Evolutionary conservation across 2,888 invertebrate species (phyloP).

Genomic region (Ochlodes sylvanus): DNA sequence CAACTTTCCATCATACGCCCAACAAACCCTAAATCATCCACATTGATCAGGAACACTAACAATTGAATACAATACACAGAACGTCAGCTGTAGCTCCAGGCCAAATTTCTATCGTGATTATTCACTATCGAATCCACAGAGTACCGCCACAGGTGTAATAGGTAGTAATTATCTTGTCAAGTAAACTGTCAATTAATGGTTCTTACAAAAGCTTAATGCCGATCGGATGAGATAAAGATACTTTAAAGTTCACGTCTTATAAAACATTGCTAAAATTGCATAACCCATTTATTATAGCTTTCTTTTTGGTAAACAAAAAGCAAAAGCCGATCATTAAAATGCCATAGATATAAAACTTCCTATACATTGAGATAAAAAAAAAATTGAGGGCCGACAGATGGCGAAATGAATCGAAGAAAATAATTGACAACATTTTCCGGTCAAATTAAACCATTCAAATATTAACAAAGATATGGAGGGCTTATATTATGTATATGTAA

Average conservation of each 20-base stretch:
- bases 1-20: neutral
- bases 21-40: neutral
- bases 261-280: slow-evolving; percentile 5
- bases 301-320: slow-evolving; percentile 7
- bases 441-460: no score
- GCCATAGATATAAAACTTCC: neutral
- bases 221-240: slow-evolving; percentile 22
- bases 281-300: neutral
- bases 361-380: neutral
- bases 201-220: slow-evolving; percentile 17
- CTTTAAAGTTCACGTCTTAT: neutral
- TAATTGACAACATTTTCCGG: no score
- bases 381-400: neutral
- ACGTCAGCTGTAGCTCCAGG: slow-evolving; percentile 21
- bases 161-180: slow-evolving; percentile 31
- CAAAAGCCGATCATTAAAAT: slow-evolving; percentile 1
- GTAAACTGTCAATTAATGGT: slow-evolving; percentile 26
- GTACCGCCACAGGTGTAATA: slow-evolving; percentile 17
- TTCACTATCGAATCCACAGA: slow-evolving; percentile 8
- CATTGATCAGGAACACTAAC: neutral
- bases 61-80: slow-evolving; percentile 13
- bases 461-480: neutral
- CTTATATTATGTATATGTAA: slow-evolving; percentile 4
- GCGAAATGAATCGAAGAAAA: no score
- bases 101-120: slow-evolving; percentile 25